phyloP scores from a whole-genome alignment of 2,113 vertebrate genomes.

The Mesembrinibis cayennensis region DNA sequence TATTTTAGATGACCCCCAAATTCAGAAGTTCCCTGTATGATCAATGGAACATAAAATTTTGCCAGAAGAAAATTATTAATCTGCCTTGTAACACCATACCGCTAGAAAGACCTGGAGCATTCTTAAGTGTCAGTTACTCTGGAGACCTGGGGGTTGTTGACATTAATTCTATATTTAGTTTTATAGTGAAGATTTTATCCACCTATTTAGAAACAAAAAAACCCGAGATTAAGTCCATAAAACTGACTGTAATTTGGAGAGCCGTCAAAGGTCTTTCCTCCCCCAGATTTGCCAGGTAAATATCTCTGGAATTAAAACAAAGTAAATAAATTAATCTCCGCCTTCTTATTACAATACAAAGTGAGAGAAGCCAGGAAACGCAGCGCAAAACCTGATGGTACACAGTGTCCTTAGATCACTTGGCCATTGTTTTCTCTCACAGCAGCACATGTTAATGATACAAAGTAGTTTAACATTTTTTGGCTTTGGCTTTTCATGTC shows the following conservation, averaged over 20 bases:
- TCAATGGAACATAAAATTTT: neutral
- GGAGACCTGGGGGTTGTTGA: neutral
- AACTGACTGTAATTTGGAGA: neutral
- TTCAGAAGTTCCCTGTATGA: neutral
- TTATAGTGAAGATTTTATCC: neutral
- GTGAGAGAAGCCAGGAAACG: slow-evolving; percentile 57
- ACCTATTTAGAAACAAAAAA: neutral
- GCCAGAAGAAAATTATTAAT: neutral
- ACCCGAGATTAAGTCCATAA: neutral
- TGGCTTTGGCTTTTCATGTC: slow-evolving; percentile 54
- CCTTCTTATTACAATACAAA: slow-evolving; percentile 63
- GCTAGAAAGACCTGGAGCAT: neutral
- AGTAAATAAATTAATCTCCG: slow-evolving; percentile 25
- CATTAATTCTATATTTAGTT: neutral
- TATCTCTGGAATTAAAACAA: slow-evolving; percentile 40
- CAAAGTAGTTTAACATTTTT: slow-evolving; percentile 48
- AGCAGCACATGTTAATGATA: slow-evolving; percentile 43
- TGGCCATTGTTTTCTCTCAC: slow-evolving; percentile 43
- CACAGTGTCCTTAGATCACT: slow-evolving; percentile 62
- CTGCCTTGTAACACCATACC: neutral
- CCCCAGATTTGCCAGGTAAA: slow-evolving; percentile 19
- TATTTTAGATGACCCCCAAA: neutral
- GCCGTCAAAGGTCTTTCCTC: slow-evolving; percentile 4
- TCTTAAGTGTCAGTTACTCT: neutral
- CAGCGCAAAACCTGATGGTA: slow-evolving; percentile 52